Base-by-base conservation (phyloP, 2,888 invertebrate species). In the Drosophila prostipennis region DNA sequence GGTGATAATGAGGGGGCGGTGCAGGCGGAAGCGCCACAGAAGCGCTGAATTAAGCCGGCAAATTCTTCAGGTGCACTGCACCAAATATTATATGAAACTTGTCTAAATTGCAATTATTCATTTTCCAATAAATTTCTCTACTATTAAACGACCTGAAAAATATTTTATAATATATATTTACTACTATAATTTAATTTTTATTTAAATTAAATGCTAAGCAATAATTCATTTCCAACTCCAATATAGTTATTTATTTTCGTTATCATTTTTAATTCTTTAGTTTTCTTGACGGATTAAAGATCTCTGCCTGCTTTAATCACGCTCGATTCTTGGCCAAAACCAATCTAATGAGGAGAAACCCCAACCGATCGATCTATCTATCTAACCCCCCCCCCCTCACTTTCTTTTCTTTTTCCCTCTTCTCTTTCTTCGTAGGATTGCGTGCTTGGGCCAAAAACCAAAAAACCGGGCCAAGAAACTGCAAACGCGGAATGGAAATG, bases 391-490 rank as follows among this genome's bases (percentile, higher is more conserved):
- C 14, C 10, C 40, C 32, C 16, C n/a, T 6, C 23, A 45, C 36
- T 46, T 46, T 56, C 56, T 37, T 40, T 23, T 11, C 48, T 46
- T 37, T 40, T 23, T 11, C 48, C 42, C 19, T 32, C n/a, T 10
- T 7, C 11, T 32, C n/a, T 13, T 10, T n/a, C 10, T 13, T 19
- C 16, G 16, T 32, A 29, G 40, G 39, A 58, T 58, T 58, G 58
- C 58, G 52, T 58, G 58, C 34, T 23, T 10, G 23, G 26, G 42
- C 16, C 14, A 40, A 46, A 48, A 48, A 34, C 6, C 29, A 7
- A 16, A 39, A 40, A 58, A 34, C 40, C 52, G 58, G 51, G 58
- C 58, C 51, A 51, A 57, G 39, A 57, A 57, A 57, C 16, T 32
- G 29, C 32, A 42, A 49, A 39, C 29, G 49, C 29, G 57, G 45